phyloP scores from a whole-genome alignment of 2,888 invertebrate genomes.

The Brachyptera risi region DNA sequence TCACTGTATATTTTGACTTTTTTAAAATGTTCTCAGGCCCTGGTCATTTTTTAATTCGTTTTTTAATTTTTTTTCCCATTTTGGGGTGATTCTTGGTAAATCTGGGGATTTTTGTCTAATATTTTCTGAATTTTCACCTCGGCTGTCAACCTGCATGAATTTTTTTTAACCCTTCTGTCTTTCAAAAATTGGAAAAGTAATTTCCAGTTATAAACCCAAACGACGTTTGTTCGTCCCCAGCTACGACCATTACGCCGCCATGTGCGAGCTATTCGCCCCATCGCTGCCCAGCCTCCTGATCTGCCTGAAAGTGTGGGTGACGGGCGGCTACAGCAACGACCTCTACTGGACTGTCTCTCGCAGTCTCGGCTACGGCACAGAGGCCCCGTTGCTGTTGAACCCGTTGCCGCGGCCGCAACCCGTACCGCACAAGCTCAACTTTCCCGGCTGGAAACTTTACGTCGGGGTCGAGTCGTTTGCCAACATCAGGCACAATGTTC shows the following conservation, averaged over 20 bases:
- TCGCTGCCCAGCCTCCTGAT: conserved; percentile 58
- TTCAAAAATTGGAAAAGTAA: too few species aligned
- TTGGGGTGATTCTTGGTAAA: too few species aligned
- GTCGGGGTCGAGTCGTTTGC: conserved; percentile 51
- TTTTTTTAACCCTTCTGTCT: too few species aligned
- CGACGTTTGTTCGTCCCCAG: too few species aligned
- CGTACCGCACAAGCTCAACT: conserved; percentile 45
- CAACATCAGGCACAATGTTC: conserved; percentile 49
- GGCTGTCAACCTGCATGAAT: too few species aligned
- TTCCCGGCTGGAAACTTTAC: conserved; percentile 47
- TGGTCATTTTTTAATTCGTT: too few species aligned
- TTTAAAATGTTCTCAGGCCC: too few species aligned
- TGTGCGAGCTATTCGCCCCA: conserved; percentile 64
- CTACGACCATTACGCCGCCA: conserved; percentile 68
- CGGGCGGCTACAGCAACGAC: conserved; percentile 47
- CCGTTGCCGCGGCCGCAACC: conserved; percentile 43
- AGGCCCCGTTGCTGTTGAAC: conserved; percentile 38
- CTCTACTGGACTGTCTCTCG: conserved; percentile 44
- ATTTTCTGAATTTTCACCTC: too few species aligned
- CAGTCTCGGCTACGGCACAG: conserved; percentile 39
- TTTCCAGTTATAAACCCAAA: too few species aligned
- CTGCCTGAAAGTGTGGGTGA: conserved; percentile 56
- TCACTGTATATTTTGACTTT: too few species aligned
- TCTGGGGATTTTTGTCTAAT: too few species aligned
- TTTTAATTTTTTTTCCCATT: too few species aligned